A percentile compares a stretch with the other conserved stretches of the same genome.
Evolutionary conservation across 2,888 invertebrate genomes (phyloP).

Genomic region (Microplitis manilae): DNA sequence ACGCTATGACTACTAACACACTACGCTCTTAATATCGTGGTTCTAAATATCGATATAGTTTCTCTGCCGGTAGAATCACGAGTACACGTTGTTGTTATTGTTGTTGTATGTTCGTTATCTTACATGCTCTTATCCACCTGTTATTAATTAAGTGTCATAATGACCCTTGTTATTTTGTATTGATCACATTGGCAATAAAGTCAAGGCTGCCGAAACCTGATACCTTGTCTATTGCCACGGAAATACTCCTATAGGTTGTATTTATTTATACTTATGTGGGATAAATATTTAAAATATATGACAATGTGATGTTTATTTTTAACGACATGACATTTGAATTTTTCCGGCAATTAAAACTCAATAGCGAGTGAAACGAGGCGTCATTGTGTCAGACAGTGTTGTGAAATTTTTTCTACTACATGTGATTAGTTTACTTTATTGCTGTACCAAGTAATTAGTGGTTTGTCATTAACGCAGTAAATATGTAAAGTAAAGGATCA

Average conservation of each 20-base stretch:
- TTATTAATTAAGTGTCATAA: conserved; percentile 18
- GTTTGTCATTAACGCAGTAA: not conserved
- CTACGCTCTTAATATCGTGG: conserved; percentile 19
- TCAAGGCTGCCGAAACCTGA: not conserved
- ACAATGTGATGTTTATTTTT: not conserved
- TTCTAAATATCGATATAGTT: conserved; percentile 39
- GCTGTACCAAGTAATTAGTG: too few relatives aligned
- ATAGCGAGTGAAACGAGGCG: conserved; percentile 5
- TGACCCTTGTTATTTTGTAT: not conserved
- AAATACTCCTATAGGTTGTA: too few relatives aligned
- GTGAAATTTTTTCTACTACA: too few relatives aligned
- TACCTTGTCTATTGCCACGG: not conserved
- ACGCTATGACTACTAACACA: conserved; percentile 32
- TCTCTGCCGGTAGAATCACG: conserved; percentile 30
- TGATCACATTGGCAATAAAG: not conserved
- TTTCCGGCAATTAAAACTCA: not conserved
- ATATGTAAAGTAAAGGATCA: not conserved
- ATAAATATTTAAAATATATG: not conserved
- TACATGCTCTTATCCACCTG: not conserved
- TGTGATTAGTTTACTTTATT: too few relatives aligned
- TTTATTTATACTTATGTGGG: too few relatives aligned
- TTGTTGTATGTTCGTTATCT: conserved; percentile 1
- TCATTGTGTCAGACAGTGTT: conserved; percentile 15
- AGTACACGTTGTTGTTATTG: conserved; percentile 21
- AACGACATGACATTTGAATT: not conserved